A percentile compares a stretch with the other conserved stretches of the same genome.
Evolutionary conservation across 2,113 vertebrate genomes (phyloP).

Genomic region (Hyperoodon ampullatus): DNA sequence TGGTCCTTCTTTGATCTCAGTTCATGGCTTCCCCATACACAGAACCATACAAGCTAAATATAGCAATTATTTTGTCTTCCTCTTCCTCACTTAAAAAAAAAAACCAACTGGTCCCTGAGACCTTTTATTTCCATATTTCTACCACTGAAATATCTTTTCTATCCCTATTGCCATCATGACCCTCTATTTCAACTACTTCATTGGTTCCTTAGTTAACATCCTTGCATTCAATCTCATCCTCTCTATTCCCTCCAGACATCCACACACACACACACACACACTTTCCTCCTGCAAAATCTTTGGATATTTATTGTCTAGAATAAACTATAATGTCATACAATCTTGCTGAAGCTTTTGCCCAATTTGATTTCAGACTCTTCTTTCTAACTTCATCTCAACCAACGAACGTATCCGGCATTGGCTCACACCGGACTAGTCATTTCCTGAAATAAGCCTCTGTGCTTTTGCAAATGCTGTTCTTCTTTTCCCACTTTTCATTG

Average conservation of each 20-base stretch:
- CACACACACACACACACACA: neutral
- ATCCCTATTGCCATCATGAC: rapidly evolving
- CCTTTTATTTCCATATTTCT: neutral
- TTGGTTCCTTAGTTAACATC: neutral
- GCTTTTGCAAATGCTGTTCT: neutral
- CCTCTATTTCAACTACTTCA: no score
- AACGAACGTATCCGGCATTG: rapidly evolving
- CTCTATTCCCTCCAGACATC: neutral
- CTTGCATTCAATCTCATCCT: neutral
- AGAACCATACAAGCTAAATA: neutral
- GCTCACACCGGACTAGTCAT: rapidly evolving
- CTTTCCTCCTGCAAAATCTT: neutral
- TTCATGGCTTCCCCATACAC: neutral
- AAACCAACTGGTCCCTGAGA: neutral
- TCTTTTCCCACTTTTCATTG: neutral
- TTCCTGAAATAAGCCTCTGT: neutral
- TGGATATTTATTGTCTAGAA: neutral
- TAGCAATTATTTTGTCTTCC: neutral
- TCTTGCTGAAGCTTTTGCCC: neutral
- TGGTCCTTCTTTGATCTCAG: neutral
- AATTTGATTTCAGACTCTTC: neutral
- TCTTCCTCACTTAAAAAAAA: neutral
- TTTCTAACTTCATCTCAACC: neutral
- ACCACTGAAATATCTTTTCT: neutral
- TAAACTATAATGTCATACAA: neutral